phyloP scores from a whole-genome alignment of 2,113 vertebrate species.

The Abramis brama region DNA sequence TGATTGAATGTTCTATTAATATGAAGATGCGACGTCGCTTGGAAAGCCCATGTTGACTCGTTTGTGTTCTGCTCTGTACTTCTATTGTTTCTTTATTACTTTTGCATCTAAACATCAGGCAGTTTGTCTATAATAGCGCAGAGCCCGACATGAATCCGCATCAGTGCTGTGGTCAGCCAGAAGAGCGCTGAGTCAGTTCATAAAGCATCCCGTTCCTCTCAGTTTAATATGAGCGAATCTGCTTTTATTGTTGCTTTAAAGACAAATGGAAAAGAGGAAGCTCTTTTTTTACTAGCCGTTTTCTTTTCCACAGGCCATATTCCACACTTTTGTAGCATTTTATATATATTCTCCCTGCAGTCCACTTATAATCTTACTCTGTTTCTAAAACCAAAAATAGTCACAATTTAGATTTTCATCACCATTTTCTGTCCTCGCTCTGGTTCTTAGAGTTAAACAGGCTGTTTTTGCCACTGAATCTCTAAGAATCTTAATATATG shows the following conservation, averaged over 20 bases:
- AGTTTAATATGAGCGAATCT: neutral
- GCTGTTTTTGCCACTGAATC: neutral
- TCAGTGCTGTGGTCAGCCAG: neutral
- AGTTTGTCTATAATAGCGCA: too few species aligned
- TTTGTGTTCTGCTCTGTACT: neutral
- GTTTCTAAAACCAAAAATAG: neutral
- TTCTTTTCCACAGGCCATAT: neutral
- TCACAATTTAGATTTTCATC: neutral
- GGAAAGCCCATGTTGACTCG: neutral
- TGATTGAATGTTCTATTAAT: neutral
- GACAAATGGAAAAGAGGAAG: neutral
- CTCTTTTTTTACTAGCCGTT: neutral
- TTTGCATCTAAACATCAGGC: too few species aligned
- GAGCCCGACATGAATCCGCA: constrained; percentile 6
- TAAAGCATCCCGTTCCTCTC: neutral
- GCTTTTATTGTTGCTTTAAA: neutral
- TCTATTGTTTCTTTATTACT: neutral
- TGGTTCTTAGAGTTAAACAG: neutral
- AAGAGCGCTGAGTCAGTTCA: neutral
- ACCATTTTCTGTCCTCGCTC: neutral
- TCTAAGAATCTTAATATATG: neutral
- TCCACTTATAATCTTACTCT: neutral
- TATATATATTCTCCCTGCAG: neutral
- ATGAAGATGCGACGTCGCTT: neutral
- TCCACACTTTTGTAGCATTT: neutral